phyloP scores from a whole-genome alignment of 2,797 vertebrate species.

The Erethizon dorsatum region DNA sequence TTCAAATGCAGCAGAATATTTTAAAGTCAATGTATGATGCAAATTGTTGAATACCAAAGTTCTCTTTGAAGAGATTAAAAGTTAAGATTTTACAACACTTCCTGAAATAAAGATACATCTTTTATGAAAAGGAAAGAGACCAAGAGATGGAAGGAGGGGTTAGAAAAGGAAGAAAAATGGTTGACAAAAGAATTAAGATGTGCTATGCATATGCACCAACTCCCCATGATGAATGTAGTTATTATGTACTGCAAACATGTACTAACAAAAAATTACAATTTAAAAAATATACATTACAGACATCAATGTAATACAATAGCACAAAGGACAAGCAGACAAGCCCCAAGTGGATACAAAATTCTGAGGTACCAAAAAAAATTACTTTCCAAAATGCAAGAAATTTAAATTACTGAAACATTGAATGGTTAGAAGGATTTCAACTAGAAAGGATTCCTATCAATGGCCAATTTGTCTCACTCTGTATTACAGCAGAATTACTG shows the following conservation, averaged over 20 bases:
- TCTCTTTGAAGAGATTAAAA: constrained; percentile 5
- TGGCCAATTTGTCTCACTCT: constrained; percentile 29
- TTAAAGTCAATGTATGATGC: neutral
- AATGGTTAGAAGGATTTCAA: constrained; percentile 4
- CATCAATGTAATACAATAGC: neutral
- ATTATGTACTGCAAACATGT: neutral
- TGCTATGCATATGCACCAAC: neutral
- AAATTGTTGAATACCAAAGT: constrained; percentile 41
- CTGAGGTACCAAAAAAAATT: neutral
- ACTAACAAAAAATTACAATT: neutral
- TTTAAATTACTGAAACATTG: neutral
- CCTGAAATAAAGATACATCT: constrained; percentile 21
- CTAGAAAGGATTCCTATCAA: neutral
- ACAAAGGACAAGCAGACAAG: neutral
- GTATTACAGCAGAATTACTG: neutral
- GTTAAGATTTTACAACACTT: constrained; percentile 36
- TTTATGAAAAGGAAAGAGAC: neutral
- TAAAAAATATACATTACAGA: neutral
- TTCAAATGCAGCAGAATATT: neutral
- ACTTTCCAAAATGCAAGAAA: neutral
- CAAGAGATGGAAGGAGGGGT: neutral
- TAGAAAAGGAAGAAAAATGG: neutral
- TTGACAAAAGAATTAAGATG: neutral
- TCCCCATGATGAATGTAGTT: neutral
- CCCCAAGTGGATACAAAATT: neutral